Evolutionary conservation across 2,888 invertebrate genomes (phyloP).

Genomic region (Apamea monoglypha): DNA sequence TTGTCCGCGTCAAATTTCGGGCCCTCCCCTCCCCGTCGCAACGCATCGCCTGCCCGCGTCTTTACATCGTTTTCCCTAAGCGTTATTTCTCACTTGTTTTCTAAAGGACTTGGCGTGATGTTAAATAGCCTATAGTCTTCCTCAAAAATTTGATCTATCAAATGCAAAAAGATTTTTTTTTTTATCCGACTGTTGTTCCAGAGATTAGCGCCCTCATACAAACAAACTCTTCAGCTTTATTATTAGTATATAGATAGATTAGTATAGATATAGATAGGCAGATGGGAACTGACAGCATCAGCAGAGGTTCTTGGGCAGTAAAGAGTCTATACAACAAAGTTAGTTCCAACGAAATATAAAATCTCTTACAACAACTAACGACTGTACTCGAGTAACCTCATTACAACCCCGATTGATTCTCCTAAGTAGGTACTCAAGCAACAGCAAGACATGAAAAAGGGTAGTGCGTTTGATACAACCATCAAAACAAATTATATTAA

Average conservation of each 20-base stretch:
- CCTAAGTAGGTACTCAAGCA: slow-evolving; percentile 54
- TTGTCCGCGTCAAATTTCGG: background rate
- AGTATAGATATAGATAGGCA: too few species aligned
- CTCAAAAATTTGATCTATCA: background rate
- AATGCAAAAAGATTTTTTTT: background rate
- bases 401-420: slow-evolving; percentile 52
- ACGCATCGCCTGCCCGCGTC: background rate
- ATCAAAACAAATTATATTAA: slow-evolving; percentile 84
- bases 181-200: background rate
- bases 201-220: too few species aligned
- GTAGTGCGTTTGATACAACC: slow-evolving; percentile 79
- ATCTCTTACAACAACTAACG: background rate
- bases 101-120: background rate
- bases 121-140: background rate
- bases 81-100: background rate
- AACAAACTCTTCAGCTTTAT: background rate
- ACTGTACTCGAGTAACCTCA: background rate
- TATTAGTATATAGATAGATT: background rate
- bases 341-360: background rate
- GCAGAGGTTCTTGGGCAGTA: background rate
- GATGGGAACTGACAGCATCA: background rate
- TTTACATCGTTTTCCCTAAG: background rate
- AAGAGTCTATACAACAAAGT: background rate
- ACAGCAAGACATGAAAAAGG: slow-evolving; percentile 73
- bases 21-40: background rate